phyloP scores from a whole-genome alignment of 92 coral and sea anemone species.

The Blastomussa wellsi region DNA sequence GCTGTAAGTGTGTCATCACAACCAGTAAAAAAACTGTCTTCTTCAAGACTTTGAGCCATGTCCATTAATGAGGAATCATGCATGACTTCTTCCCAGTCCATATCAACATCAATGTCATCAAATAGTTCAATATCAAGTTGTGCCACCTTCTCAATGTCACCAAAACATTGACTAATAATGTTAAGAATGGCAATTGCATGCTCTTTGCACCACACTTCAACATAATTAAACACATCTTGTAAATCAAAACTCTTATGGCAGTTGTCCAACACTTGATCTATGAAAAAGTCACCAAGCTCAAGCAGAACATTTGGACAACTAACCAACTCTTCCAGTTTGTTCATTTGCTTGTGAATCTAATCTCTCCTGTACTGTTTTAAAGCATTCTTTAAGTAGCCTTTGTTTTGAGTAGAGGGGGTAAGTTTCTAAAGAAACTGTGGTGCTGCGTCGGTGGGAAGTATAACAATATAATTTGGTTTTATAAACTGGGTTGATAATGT shows the following conservation, averaged over 20 bases:
- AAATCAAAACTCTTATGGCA: conserved; percentile 43
- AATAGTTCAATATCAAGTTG: conserved; percentile 29
- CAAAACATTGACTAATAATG: conserved; percentile 42
- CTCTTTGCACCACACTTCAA: conserved; percentile 53
- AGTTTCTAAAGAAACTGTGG: no score
- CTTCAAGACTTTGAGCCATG: conserved; percentile 10
- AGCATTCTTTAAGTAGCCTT: conserved; percentile 15
- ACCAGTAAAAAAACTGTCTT: neutral
- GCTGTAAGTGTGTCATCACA: conserved; percentile 12
- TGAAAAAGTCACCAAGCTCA: conserved; percentile 49
- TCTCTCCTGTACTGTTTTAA: conserved; percentile 33
- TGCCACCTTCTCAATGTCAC: conserved; percentile 36
- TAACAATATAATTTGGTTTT: no score
- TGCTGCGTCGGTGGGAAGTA: no score
- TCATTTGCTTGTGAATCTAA: conserved; percentile 18
- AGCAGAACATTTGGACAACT: conserved; percentile 57
- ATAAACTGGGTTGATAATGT: no score
- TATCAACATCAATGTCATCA: conserved; percentile 39
- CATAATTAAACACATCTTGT: conserved; percentile 45
- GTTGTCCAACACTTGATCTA: conserved; percentile 41
- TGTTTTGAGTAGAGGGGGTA: no score
- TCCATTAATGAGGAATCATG: conserved; percentile 45
- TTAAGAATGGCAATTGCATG: conserved; percentile 54
- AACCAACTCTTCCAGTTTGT: conserved; percentile 40
- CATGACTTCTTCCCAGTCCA: conserved; percentile 51